Conservation (phyloP, 2,113 vertebrate species). For the Callorhinus ursinus region DNA sequence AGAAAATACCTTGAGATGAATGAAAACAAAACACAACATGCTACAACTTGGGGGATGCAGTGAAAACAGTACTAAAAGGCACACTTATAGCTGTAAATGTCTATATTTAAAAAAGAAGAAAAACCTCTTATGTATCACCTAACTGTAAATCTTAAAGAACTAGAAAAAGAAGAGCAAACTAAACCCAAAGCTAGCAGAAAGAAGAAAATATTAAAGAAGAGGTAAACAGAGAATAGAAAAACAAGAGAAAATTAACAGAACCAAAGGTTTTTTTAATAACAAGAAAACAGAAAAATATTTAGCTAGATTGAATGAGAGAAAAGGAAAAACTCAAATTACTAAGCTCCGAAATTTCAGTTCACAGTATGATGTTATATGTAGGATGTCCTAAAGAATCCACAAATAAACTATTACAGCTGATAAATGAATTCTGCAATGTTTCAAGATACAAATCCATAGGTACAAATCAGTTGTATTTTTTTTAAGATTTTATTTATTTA, state of each 20-base stretch:
- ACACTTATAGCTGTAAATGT: background rate
- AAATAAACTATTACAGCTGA: background rate
- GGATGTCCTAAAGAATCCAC: background rate
- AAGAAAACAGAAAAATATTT: background rate
- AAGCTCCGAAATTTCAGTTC: background rate
- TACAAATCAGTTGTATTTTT: background rate
- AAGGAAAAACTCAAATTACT: background rate
- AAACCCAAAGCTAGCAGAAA: background rate
- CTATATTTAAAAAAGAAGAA: background rate
- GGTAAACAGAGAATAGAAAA: background rate
- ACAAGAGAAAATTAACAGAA: background rate
- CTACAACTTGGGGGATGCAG: background rate
- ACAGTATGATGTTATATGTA: background rate
- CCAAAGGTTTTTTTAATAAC: background rate
- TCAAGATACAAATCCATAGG: background rate
- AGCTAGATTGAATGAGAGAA: background rate
- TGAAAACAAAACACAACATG: background rate
- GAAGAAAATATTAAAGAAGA: background rate
- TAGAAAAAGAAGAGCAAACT: too few species aligned
- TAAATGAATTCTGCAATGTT: background rate
- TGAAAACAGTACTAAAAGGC: background rate
- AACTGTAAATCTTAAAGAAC: background rate
- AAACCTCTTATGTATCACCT: background rate
- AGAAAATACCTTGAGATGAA: background rate
- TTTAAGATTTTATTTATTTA: too few species aligned